Base-by-base conservation (phyloP, 2,888 invertebrate genomes). In the Ophion obscuratus region DNA sequence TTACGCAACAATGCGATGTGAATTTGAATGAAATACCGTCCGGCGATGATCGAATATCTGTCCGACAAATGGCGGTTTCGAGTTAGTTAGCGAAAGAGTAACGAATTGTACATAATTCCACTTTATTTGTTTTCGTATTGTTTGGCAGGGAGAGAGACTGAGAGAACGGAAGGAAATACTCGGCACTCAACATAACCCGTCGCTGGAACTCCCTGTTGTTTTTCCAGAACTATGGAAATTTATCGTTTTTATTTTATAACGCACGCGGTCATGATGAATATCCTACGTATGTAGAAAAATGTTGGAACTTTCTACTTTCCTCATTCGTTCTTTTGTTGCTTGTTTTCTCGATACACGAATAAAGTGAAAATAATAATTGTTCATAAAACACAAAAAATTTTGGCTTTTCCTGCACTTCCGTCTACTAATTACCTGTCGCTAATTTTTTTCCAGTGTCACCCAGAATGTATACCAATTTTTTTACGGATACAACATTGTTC, bases 61-160 rank as follows among this genome's bases (percentile, higher is more conserved):
- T 14, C 47, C 14, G 31, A 59, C 53, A 31, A 31, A 59, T 36
- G 31, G 57, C 53, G 27, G 53, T 61, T 74, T 74, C 77, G 73
- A 81, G 77, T 36, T 36, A 81, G 73, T 67, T 67, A 73, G 78
- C 70, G 27, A 70, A 70, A 77, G 81, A 77, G 77, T 66, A 24
- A 24, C 67, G 73, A 77, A 76, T 81, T 40, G 71, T 77, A 81
- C 67, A 84, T 76, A 77, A 74, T 71, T 57, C 27, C 77, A 68
- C 67, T 84, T 81, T 84, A 77, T 81, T 84, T 68, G 81, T 61
- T 84, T 76, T 77, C 44, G 53, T 76, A 47, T 76, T 76, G 36
- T 57, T 68, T 57, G 9, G 61, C 17, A 64, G 64, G 24, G 62
- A 64, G 64, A 75, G 31, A 66, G 36, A n/a, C n/a, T 24, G 17